A percentile compares a stretch with the other conserved stretches of the same genome.
phyloP scores from a whole-genome alignment of 2,797 vertebrate species.

The Anguilla pacifica region DNA sequence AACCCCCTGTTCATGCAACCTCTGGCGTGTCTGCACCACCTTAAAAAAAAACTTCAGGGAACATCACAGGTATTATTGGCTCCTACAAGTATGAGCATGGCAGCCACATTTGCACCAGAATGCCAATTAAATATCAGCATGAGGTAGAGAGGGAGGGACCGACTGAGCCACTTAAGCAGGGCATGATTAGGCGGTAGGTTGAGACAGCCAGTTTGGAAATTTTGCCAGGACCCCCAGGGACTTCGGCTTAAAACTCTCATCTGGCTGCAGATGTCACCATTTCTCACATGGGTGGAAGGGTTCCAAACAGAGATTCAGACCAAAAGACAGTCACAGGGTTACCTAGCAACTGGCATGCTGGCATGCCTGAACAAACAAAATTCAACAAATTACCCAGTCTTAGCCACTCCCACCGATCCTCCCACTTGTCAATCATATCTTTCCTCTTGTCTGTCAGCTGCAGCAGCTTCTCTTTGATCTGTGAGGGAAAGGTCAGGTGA shows the following conservation, averaged over 20 bases:
- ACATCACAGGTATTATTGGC: background rate
- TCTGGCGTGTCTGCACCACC: background rate
- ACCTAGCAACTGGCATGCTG: background rate
- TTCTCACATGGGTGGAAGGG: background rate
- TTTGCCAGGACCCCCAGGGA: background rate
- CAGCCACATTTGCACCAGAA: background rate
- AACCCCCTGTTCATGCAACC: background rate
- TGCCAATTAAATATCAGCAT: too few relatives aligned
- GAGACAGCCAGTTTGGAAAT: background rate
- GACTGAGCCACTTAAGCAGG: too few relatives aligned
- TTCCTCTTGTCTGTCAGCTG: slow-evolving; percentile 96
- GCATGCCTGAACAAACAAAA: background rate
- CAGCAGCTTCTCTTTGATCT: slow-evolving; percentile 95
- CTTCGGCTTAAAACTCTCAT: background rate
- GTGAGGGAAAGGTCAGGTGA: slow-evolving; percentile 28
- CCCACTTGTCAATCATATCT: slow-evolving; percentile 99
- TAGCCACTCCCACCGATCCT: slow-evolving; percentile 97
- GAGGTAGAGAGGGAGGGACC: too few relatives aligned
- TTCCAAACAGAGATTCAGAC: background rate
- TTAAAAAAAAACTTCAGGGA: too few relatives aligned
- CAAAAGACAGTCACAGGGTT: background rate
- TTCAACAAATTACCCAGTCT: slow-evolving; percentile 83
- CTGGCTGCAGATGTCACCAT: background rate
- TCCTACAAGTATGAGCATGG: background rate
- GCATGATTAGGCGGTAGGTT: background rate